Base-by-base conservation (phyloP, 2,113 vertebrate species). In the Triplophysa siluroides region DNA sequence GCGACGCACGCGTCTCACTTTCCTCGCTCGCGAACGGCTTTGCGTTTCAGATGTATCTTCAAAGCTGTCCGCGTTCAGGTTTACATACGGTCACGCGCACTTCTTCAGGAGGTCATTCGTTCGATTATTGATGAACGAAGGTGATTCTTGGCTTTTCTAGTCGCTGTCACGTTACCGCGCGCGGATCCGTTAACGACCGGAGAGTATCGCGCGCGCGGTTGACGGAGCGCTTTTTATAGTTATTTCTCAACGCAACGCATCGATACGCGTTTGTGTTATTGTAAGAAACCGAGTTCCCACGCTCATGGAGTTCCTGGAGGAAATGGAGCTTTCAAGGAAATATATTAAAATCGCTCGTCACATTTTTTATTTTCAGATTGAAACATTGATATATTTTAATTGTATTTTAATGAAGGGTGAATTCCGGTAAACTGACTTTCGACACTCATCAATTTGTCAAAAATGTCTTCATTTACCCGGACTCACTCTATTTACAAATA, bases 1-100 rank as follows among this genome's bases (percentile, higher is more conserved):
- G 41, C 41, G 41, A 43, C 41, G 41, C 41, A 11, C 41, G 54
- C 72, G 56, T 45, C 72, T 56, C 56, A 74, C 29, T 74, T 74
- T 45, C 56, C 83, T 18, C 52, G 54, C 19, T 1, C 18, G 8
- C 13, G 52, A 19, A 54, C 52, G 52, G 52, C 18, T 54, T 54
- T 19, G 50, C 74, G 74, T 77, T 73, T 21, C 65, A 62, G 58
- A 72, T 33, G 75, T 26, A 19, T 19, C 54, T 56, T 19, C 5
- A n/a, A n/a, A 8, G 6, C 54, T 56, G 54, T 23, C 84, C 63
- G 69, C 81, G 76, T 83, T 86, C 70, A 81, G 62, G 74, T 81
- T 86, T 43, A 13, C 38, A 19, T 18, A 14, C 14, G n/a, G 24
- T 45, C 47, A 19, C 24, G 2, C 76, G 77, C 79, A 79, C 43